Conservation (phyloP, 2,797 vertebrate species). For the Sus cebifrons region DNA sequence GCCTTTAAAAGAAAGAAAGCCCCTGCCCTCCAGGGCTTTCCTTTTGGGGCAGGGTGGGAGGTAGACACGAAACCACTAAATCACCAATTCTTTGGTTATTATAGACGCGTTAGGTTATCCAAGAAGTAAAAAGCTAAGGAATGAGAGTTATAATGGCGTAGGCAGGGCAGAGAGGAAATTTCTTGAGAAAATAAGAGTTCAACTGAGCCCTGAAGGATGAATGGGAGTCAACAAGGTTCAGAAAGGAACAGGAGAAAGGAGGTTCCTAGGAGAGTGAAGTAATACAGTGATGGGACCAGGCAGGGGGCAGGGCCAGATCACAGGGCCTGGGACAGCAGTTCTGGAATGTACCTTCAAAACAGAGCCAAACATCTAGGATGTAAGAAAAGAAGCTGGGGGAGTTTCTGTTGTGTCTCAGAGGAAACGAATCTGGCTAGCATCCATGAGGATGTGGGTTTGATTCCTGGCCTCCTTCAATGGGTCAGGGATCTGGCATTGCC, state of each 20-base stretch:
- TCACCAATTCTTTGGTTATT: background rate
- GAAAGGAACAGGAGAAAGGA: background rate
- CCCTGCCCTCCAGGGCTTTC: background rate
- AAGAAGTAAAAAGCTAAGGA: background rate
- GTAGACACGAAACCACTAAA: background rate
- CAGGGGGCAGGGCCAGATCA: background rate
- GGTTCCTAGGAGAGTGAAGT: background rate
- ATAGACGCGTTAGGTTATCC: background rate
- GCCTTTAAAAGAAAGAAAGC: background rate
- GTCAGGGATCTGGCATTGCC: too few relatives aligned
- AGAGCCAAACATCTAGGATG: background rate
- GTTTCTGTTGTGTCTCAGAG: too few relatives aligned
- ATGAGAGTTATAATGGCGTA: background rate
- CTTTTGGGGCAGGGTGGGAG: background rate
- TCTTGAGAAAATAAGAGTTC: slow-evolving; percentile 1
- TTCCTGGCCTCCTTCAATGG: too few relatives aligned
- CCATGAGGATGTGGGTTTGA: too few relatives aligned
- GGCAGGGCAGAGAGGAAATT: background rate
- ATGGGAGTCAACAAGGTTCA: background rate
- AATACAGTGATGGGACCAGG: background rate
- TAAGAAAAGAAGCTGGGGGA: too few relatives aligned
- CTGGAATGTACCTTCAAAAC: background rate
- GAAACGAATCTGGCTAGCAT: too few relatives aligned
- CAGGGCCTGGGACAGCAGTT: too few relatives aligned
- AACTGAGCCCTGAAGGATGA: background rate